Conservation (phyloP, 2,888 invertebrate species). For the Erannis defoliaria region DNA sequence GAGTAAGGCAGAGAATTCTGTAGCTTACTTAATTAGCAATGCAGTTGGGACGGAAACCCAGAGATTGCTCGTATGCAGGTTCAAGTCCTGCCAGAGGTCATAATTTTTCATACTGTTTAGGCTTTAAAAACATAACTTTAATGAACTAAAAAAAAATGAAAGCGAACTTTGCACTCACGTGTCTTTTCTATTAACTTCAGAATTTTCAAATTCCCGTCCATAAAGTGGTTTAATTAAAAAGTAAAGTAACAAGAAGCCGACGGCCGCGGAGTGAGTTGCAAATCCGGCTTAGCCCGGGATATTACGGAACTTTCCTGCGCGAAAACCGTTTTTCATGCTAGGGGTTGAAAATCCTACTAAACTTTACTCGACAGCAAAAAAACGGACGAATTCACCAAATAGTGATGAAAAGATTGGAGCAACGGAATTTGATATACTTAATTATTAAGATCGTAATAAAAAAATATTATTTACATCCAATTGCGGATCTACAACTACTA, state of each 20-base stretch:
- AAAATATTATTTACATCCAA: no score
- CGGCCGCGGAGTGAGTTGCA: conserved; percentile 73
- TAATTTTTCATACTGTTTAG: no score
- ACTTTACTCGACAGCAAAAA: conserved; percentile 31
- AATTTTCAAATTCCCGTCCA: conserved; percentile 63
- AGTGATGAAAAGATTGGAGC: neutral
- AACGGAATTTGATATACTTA: no score
- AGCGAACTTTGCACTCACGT: conserved; percentile 4
- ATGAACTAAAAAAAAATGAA: neutral
- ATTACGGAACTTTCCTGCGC: conserved; percentile 70
- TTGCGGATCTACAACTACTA: no score
- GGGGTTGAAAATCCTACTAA: conserved; percentile 50
- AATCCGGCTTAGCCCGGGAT: conserved; percentile 77
- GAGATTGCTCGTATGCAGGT: no score
- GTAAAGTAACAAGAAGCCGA: conserved; percentile 65
- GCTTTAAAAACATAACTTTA: neutral
- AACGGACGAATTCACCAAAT: neutral
- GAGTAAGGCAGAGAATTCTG: no score
- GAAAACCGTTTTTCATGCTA: conserved; percentile 72
- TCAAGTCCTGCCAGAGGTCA: no score
- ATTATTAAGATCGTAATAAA: no score
- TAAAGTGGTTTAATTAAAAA: conserved; percentile 82
- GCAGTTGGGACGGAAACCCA: no score
- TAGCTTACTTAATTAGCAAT: no score
- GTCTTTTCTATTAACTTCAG: conserved; percentile 20